Base-by-base conservation (phyloP, 2,797 vertebrate genomes). In the Tragopan temminckii region DNA sequence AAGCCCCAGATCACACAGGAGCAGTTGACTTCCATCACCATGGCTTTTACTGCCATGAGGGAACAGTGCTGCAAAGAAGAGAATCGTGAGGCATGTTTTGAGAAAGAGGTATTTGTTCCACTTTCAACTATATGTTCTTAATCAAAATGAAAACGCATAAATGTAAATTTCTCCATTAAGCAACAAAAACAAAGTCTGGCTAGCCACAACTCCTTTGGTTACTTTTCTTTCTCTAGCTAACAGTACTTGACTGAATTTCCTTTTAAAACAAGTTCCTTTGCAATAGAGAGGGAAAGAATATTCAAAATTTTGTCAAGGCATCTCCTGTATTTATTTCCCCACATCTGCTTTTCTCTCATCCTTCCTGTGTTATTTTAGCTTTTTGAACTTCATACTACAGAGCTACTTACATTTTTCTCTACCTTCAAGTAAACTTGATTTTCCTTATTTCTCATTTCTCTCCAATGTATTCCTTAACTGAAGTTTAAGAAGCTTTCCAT, bases 11-110 rank as follows among this genome's bases (percentile, higher is more conserved):
- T 91, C 36, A 45, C 52, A 0, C 52, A 67, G 1, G 53, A 88
- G 4, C 86, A 89, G 45, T 83, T 96, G 35, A 10, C 3, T 8
- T 36, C 92, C 0, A 3, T 90, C 76, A 59, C 95, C 0, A 80
- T 43, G 0, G 79, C 85, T 78, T 95, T 97, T 17, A 9, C 42
- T 0, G 25, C 61, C 9, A 76, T 81, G 21, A 35, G 87, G 42
- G 95, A 93, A 11, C 93, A 7, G 11, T 97, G 97, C 78, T 94
- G 96, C 58, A 0, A 63, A 7, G 91, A 43, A 0, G 62, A 43
- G 6, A 18, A 5, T 12, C 74, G 18, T 0, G 72, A 90, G 61
- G 23, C 53, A 1, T 97, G 97, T 40, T 97, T 97, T 19, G 33
- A 2, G 5, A 29, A 29, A 72, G 80, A 97, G 97, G 96, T 97